A percentile compares a stretch with the other conserved stretches of the same genome.
Evolutionary conservation across 2,113 vertebrate genomes (phyloP).

Genomic region (Donacobius atricapilla): DNA sequence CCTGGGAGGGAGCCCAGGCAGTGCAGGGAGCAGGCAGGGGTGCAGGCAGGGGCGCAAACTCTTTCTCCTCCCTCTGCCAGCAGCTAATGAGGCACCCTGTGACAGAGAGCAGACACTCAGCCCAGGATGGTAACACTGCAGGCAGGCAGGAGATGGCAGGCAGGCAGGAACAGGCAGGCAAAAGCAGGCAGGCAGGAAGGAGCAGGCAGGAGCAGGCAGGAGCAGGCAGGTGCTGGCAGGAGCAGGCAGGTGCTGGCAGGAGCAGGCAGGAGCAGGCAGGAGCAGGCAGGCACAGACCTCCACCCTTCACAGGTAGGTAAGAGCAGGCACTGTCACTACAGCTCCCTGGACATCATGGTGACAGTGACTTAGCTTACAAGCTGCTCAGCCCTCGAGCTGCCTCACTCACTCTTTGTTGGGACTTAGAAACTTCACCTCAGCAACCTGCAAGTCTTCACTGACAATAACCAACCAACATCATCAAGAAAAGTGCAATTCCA

Average conservation of each 20-base stretch:
- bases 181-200: no score
- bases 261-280: no score
- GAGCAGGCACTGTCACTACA: accelerated
- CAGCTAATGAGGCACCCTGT: not conserved
- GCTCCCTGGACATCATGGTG: not conserved
- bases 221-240: no score
- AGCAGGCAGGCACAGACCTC: not conserved
- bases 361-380: not conserved
- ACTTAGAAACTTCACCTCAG: not conserved
- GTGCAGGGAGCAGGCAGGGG: not conserved
- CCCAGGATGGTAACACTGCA: not conserved
- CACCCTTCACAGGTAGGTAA: not conserved
- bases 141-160: not conserved
- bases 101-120: not conserved
- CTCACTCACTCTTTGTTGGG: not conserved
- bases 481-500: not conserved
- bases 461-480: not conserved
- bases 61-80: not conserved
- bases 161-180: not conserved
- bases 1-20: not conserved
- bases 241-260: no score
- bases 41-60: not conserved
- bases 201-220: no score
- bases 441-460: not conserved
- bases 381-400: accelerated